Base-by-base conservation (phyloP, 1,140 invertebrate genomes). In the Drosophila busckii region DNA sequence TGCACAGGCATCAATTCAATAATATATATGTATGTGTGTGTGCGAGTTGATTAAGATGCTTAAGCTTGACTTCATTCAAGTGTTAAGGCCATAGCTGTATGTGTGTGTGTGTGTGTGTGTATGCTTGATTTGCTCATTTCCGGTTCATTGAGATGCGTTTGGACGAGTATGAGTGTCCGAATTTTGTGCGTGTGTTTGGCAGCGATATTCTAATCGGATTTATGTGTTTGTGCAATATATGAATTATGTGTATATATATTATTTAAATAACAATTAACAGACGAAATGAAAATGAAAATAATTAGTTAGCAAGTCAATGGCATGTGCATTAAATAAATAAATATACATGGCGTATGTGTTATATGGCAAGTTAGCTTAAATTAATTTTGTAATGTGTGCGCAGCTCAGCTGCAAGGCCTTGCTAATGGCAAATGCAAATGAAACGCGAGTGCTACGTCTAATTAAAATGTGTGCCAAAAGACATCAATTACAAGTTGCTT, bases 111-210 rank as follows among this genome's bases (percentile, higher is more conserved):
- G 20, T 29, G 45, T 19, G 23, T 52, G 49, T 10, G 12, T 52
- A 56, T 71, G 59, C 73, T 80, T 80, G 67, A 80, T 71, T 80
- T 80, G 54, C 38, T 71, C 54, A 80, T 68, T 80, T 80, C 55
- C 73, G 63, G 73, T 68, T 80, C 73, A 80, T 49, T 80, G 73
- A 78, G 71, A 49, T 55, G 52, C 41, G 50, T 19, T 17, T 23
- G 41, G 26, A n/a, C 17, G 44, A 40, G 44, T 32, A 46, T 32
- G 52, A 49, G 46, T 58, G 31, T 66, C 42, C 32, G 50, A 55
- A 55, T n/a, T 32, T 12, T 34, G 26, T 32, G 28, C 32, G 28
- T 69, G 50, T 69, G 40, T 55, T 66, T 59, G 37, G 38, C 55
- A 54, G 35, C 68, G 26, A 80, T 71, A 80, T 71, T 71, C 59